phyloP scores from a whole-genome alignment of 2,797 vertebrate genomes.

The Potorous gilbertii region DNA sequence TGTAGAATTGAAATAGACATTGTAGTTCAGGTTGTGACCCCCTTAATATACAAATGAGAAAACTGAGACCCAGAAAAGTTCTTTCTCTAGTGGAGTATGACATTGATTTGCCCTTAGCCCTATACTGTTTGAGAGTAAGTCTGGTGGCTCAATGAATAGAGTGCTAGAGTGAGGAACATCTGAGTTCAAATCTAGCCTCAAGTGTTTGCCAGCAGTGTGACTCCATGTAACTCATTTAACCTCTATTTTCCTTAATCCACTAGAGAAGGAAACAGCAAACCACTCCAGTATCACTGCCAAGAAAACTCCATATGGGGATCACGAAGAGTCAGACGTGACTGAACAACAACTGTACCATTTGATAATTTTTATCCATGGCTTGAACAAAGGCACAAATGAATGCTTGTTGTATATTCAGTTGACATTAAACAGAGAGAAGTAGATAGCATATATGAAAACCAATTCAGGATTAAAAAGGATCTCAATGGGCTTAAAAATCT shows the following conservation, averaged over 20 bases:
- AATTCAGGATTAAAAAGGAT: not conserved
- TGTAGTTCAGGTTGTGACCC: not conserved
- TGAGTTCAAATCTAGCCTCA: not conserved
- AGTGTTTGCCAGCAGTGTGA: not conserved
- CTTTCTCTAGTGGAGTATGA: not conserved
- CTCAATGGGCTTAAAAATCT: not conserved
- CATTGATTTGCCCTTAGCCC: not conserved
- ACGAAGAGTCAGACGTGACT: not conserved
- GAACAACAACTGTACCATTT: not conserved
- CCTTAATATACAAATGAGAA: not conserved
- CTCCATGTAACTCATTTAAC: not conserved
- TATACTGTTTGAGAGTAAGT: not conserved
- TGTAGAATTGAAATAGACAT: not conserved
- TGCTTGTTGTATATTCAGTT: not conserved
- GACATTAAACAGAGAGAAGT: not conserved
- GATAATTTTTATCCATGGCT: not conserved
- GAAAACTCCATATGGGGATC: not conserved
- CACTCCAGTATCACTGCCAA: not conserved
- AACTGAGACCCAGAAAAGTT: not conserved
- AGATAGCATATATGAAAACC: not conserved
- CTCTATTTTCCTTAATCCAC: not conserved
- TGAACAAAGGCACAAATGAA: not conserved
- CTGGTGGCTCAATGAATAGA: not conserved
- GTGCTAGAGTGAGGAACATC: not conserved
- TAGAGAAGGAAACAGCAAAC: not conserved